Evolutionary conservation across 2,797 vertebrate species (phyloP), one percentile per base, ranked within the genome.

Genomic region (Rhinogobio ventralis): DNA sequence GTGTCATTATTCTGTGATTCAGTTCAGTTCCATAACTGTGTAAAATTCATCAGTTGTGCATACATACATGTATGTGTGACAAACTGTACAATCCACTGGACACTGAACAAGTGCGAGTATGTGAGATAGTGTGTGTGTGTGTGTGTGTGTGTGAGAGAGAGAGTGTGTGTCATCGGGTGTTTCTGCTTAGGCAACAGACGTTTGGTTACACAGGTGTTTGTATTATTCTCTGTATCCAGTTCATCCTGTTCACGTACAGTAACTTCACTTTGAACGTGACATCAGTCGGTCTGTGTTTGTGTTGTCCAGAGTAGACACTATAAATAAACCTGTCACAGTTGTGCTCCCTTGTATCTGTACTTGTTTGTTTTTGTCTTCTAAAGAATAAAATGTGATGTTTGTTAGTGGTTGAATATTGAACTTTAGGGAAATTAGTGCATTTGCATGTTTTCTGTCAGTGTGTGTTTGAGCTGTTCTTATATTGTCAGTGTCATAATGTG

Each of bases 121-220:
- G n/a, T n/a, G n/a, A n/a, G n/a, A n/a, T n/a, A n/a, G 33, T 36
- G 33, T 36, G 33, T 36, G 33, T 36, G 33, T 36, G 33, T 36
- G 33, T 36, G 33, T 36, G 33, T 36, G 33, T 36, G 33, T 36
- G 33, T 36, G 33, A n/a, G n/a, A n/a, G n/a, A n/a, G n/a, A n/a
- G n/a, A n/a, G 25, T 30, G 69, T 51, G 25, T 33, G 28, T 46
- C 0, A 55, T n/a, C 10, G 4, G 46, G 30, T 64, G 17, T 66
- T 49, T 72, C 39, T 78, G 51, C 49, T 51, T 17, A 15, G 39
- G 10, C 15, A 23, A 30, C 20, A 36, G 23, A n/a, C 9, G 7
- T 19, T 39, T 62, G 19, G 79, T 53, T 33, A 30, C 45, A 42
- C 60, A 33, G 25, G 64, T 79, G 72, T 62, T 53, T 88, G 49